Evolutionary conservation across 2,888 invertebrate species (phyloP).

Genomic region (Andrena bucephala): DNA sequence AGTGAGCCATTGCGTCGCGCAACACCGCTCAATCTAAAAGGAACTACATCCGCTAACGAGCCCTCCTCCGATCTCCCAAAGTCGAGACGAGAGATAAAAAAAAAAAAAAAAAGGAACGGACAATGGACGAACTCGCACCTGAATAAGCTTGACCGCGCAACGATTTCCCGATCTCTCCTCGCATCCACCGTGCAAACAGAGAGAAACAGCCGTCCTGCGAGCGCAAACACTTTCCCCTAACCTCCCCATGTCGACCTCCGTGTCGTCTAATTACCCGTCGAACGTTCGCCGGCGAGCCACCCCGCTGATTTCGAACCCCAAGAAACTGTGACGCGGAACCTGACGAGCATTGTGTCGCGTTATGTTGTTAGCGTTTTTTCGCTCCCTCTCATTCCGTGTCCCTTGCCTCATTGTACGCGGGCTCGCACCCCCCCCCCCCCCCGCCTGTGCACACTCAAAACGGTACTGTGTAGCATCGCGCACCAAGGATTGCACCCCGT

Average conservation of each 20-base stretch:
- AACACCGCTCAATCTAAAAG: slow-evolving; percentile 58
- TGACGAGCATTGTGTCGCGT: slow-evolving; percentile 68
- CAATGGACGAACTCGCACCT: slow-evolving; percentile 26
- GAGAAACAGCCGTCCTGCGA: slow-evolving; percentile 7
- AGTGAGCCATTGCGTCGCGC: slow-evolving; percentile 53
- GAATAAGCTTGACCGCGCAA: slow-evolving; percentile 21
- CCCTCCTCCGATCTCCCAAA: slow-evolving; percentile 34
- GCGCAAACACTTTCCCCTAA: slow-evolving; percentile 21
- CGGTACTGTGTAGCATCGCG: slow-evolving; percentile 56
- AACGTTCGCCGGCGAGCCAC: slow-evolving; percentile 55
- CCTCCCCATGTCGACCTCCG: slow-evolving; percentile 24
- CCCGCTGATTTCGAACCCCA: slow-evolving; percentile 67
- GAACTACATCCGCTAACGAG: slow-evolving; percentile 56
- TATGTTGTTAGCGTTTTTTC: slow-evolving; percentile 72
- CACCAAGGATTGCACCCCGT: slow-evolving; percentile 45
- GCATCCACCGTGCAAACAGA: neutral
- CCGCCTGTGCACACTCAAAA: slow-evolving; percentile 58
- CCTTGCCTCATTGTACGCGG: slow-evolving; percentile 48
- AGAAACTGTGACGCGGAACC: slow-evolving; percentile 64
- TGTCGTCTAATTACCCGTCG: slow-evolving; percentile 65
- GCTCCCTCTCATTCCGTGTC: slow-evolving; percentile 38
- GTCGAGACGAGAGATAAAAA: slow-evolving; percentile 3
- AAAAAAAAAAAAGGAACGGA: neutral
- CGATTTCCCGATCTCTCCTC: slow-evolving; percentile 21
- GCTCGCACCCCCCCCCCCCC: slow-evolving; percentile 61